Evolutionary conservation across 2,113 vertebrate species (phyloP).

Genomic region (Lepisosteus osseus): DNA sequence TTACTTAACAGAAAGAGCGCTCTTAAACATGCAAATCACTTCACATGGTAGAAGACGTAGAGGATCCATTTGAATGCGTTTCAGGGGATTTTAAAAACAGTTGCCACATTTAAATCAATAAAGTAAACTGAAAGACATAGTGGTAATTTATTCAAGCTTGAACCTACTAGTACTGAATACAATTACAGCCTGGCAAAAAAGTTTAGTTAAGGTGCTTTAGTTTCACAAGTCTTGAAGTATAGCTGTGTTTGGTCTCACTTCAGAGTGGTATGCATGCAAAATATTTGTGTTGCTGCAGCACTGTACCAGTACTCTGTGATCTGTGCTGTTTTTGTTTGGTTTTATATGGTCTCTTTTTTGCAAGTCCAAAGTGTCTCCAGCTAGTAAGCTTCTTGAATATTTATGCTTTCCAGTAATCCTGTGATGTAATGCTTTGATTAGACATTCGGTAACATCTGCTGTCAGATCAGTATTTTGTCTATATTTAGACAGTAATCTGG

Average conservation of each 20-base stretch:
- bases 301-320: no score
- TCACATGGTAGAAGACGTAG: neutral
- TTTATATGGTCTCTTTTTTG: no score
- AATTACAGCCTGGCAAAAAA: no score
- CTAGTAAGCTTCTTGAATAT: neutral
- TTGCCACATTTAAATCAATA: neutral
- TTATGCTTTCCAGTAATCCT: slow-evolving; percentile 1
- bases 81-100: neutral
- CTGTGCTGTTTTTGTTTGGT: no score
- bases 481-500: slow-evolving; percentile 1
- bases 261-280: no score
- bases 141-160: no score
- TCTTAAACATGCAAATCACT: slow-evolving; percentile 3
- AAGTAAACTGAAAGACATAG: neutral
- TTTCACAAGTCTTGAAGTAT: no score
- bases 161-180: no score
- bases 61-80: neutral
- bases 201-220: no score
- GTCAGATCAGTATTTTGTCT: neutral
- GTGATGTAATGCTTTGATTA: neutral
- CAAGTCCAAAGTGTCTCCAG: neutral
- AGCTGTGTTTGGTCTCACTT: no score
- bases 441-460: slow-evolving; percentile 1
- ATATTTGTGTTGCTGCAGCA: no score
- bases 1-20: neutral